Conservation (phyloP, 2,888 invertebrate genomes). For the Cenopis cana region DNA sequence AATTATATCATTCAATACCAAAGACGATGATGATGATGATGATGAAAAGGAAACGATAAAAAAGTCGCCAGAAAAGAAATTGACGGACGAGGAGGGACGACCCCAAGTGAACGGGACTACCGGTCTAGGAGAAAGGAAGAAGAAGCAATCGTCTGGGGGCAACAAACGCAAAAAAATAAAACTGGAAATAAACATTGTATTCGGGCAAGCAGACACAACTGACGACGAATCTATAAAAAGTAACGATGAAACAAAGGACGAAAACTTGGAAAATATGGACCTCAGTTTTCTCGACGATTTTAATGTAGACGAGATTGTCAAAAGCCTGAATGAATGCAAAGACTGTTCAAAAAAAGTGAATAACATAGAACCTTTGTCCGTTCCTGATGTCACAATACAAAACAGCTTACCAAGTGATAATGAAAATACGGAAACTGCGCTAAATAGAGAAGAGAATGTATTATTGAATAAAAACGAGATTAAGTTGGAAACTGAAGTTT, state of each 20-base stretch:
- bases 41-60: conserved; percentile 41
- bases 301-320: conserved; percentile 70
- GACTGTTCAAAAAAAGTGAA: conserved; percentile 31
- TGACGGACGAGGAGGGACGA: too few relatives aligned
- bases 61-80: conserved; percentile 39
- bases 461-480: not conserved
- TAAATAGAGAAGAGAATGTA: not conserved
- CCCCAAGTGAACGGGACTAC: too few relatives aligned
- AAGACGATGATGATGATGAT: conserved; percentile 27
- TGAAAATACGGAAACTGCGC: not conserved
- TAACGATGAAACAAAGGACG: conserved; percentile 46
- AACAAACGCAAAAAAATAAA: conserved; percentile 55
- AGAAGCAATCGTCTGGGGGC: conserved; percentile 42
- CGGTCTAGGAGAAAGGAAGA: too few relatives aligned
- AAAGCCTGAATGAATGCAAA: conserved; percentile 57
- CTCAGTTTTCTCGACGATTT: conserved; percentile 72
- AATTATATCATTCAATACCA: conserved; percentile 51
- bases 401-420: not conserved
- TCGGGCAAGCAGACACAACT: conserved; percentile 45
- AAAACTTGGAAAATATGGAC: conserved; percentile 53
- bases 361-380: not conserved
- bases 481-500: not conserved
- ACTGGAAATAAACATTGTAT: conserved; percentile 61
- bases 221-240: conserved; percentile 46
- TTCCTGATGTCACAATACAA: not conserved